Conservation (phyloP, 2,797 vertebrate genomes). For the Hybognathus amarus region DNA sequence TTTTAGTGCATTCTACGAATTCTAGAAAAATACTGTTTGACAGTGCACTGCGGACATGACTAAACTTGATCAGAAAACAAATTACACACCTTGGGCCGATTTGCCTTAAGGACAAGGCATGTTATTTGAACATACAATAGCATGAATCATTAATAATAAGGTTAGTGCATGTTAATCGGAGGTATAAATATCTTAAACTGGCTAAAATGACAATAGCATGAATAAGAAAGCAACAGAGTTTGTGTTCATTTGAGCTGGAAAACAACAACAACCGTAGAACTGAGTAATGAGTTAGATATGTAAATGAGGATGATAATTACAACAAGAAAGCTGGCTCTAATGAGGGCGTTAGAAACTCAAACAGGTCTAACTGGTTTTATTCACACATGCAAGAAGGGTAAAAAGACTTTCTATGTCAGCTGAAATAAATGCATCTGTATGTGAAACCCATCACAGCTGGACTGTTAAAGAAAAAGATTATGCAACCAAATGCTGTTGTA, state of each 20-base stretch:
- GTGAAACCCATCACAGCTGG: slow-evolving; percentile 5
- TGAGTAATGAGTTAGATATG: slow-evolving; percentile 19
- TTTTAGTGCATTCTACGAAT: background rate
- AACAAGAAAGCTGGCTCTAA: slow-evolving; percentile 2
- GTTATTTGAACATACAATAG: slow-evolving; percentile 5
- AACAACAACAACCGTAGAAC: background rate
- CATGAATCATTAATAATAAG: background rate
- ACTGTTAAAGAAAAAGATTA: background rate
- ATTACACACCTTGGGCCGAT: background rate
- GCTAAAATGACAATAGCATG: background rate
- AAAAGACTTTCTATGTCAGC: background rate
- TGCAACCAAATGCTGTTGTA: background rate
- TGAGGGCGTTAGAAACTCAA: slow-evolving; percentile 37
- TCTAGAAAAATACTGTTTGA: background rate
- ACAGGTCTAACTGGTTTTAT: slow-evolving; percentile 53
- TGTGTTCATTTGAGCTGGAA: background rate
- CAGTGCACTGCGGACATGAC: slow-evolving; percentile 14
- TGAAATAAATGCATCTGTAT: background rate
- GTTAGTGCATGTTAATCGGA: background rate
- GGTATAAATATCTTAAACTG: background rate
- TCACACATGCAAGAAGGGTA: background rate
- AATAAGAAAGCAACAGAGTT: background rate
- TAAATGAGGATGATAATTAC: slow-evolving; percentile 24
- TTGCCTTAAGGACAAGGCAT: slow-evolving; percentile 10
- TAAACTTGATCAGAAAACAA: slow-evolving; percentile 36